Base-by-base conservation (phyloP, 2,797 vertebrate species). In the Clarias laeviceps region DNA sequence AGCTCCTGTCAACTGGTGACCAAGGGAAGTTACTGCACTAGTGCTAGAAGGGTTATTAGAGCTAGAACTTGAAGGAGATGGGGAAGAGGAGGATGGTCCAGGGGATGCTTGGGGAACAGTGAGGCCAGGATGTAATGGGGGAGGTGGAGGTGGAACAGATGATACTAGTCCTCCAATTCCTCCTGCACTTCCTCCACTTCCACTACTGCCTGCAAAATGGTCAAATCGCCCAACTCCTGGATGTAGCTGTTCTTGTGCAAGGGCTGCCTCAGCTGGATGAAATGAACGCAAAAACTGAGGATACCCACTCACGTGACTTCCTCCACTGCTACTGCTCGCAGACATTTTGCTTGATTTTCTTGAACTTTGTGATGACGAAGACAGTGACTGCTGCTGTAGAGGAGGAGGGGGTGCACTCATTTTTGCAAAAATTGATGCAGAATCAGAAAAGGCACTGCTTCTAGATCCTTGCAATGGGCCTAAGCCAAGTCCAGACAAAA, bases 241-340 rank as follows among this genome's bases (percentile, higher is more conserved):
- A 78, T 96, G 96, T 89, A 96, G 92, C 91, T 95, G 95, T 90
- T 96, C 96, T 92, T 95, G 96, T 89, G 94, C 94, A 91, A 96
- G 94, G 89, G 94, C 94, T 89, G 95, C 94, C 93, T 96, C 96
- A 91, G 95, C 93, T 89, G 95, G 94, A 90, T 96, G 96, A 93
- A 96, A 96, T 90, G 96, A 96, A 90, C 95, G 95, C 92, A 96
- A 92, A 93, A 96, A 96, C 92, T 96, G 95, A 86, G 95, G 96
- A 86, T 96, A 96, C 90, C 95, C 94, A 89, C 94, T 92, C 84
- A 95, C 93, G 91, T 96, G 95, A 88, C 94, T 94, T 87, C 94
- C 94, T 89, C 94, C 94, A 93, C 94, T 93, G 90, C 94, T 94
- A 68, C 90, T 84, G 61, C 87, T 88, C 37, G 87, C 86, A 92